Conservation (phyloP, 2,888 invertebrate genomes). For the Oegoconia quadripuncta region DNA sequence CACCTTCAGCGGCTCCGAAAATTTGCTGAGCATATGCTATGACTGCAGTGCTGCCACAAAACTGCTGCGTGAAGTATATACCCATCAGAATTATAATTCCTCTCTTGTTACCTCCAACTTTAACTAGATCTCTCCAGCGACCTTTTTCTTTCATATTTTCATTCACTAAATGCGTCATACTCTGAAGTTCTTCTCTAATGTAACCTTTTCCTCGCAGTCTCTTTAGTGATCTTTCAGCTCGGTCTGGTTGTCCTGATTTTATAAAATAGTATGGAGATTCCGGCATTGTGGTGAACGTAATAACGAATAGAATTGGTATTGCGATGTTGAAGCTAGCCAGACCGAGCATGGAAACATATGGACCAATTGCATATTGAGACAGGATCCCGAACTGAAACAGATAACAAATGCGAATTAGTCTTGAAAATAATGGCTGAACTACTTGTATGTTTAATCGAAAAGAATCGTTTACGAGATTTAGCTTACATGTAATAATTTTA, state of each 20-base stretch:
- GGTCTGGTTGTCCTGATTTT: conserved; percentile 63
- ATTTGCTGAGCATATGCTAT: conserved; percentile 81
- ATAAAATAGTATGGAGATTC: conserved; percentile 82
- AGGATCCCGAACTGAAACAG: conserved; percentile 34
- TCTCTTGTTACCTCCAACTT: conserved; percentile 68
- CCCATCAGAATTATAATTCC: conserved; percentile 80
- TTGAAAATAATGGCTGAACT: too few relatives aligned
- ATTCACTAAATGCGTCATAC: conserved; percentile 72
- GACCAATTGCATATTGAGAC: conserved; percentile 80
- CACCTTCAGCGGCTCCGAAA: conserved; percentile 75
- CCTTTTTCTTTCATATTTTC: conserved; percentile 75
- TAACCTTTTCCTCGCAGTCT: conserved; percentile 76
- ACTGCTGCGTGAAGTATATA: conserved; percentile 81
- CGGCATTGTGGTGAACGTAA: conserved; percentile 80
- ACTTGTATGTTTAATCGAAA: too few relatives aligned
- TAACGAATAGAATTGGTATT: conserved; percentile 75
- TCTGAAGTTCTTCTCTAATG: conserved; percentile 75
- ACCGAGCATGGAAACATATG: conserved; percentile 76
- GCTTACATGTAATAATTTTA: too few relatives aligned
- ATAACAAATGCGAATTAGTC: conserved; percentile 6
- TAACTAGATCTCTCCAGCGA: conserved; percentile 68
- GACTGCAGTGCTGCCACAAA: conserved; percentile 80
- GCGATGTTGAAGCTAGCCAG: conserved; percentile 77
- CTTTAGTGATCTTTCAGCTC: conserved; percentile 77
- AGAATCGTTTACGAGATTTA: too few relatives aligned